Evolutionary conservation across 2,797 vertebrate genomes (phyloP).

Genomic region (Diglossa cyanea): DNA sequence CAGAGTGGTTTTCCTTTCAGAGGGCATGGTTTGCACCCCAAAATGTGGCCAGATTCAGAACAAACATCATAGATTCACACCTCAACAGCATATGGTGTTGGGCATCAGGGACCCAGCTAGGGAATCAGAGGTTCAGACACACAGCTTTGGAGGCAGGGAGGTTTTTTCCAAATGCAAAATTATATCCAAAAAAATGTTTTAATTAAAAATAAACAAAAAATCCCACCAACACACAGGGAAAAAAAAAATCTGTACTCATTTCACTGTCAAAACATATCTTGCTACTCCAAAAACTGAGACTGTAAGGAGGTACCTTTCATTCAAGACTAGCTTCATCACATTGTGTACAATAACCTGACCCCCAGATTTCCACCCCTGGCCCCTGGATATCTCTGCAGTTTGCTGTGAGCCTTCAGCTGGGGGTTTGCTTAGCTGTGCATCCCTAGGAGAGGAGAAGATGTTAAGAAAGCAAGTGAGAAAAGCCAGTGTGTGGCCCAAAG

Average conservation of each 20-base stretch:
- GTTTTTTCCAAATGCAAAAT: not conserved
- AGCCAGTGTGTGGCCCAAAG: not conserved
- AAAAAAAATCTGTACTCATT: not conserved
- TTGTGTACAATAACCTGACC: not conserved
- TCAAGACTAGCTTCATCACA: not conserved
- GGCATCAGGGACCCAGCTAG: not conserved
- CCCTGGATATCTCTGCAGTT: not conserved
- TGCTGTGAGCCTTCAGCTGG: not conserved
- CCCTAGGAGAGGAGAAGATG: not conserved
- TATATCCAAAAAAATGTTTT: fast-evolving
- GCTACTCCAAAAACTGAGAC: not conserved
- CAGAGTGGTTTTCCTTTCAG: not conserved
- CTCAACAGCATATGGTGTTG: not conserved
- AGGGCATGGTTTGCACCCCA: not conserved
- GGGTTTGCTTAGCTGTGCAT: not conserved
- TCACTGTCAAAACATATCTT: not conserved
- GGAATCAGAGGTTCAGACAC: not conserved
- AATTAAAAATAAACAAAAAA: not conserved
- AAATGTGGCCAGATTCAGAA: not conserved
- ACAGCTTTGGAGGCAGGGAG: not conserved
- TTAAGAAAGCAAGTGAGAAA: not conserved
- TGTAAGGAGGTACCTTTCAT: not conserved
- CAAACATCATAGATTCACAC: not conserved
- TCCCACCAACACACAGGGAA: not conserved
- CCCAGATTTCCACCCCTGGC: not conserved